These are phyloP conservation scores for Mimas tiliae DNA, from an alignment of 2,888 invertebrate genomes.

Conservation along the genomic window DNA sequence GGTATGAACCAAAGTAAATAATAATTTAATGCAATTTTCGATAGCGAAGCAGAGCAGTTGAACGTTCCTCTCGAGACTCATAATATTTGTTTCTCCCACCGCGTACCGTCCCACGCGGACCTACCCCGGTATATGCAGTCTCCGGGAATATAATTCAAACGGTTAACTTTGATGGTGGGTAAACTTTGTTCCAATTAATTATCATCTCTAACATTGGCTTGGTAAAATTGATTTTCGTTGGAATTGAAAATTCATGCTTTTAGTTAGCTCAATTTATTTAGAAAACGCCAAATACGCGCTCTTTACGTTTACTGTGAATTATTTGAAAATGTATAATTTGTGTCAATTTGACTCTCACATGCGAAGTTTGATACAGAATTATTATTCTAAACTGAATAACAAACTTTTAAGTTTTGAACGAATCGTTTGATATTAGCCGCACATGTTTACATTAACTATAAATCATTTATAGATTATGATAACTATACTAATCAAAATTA, in stretches of 20 bases:
- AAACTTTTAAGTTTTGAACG: no score
- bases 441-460: no score
- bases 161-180: background rate
- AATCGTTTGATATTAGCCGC: no score
- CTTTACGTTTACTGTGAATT: no score
- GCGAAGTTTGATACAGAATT: no score
- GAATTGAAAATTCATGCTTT: background rate
- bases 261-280: no score
- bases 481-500: no score
- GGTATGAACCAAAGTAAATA: background rate
- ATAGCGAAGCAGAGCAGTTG: background rate
- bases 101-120: background rate
- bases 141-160: background rate
- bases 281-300: no score
- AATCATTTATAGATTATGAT: no score
- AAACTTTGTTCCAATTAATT: background rate
- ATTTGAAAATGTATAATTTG: no score
- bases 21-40: constrained; percentile 17
- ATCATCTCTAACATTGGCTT: background rate
- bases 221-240: background rate
- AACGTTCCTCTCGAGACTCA: background rate
- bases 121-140: background rate
- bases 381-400: no score
- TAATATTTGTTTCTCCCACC: background rate
- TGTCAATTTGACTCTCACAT: no score